These are phyloP conservation scores for Lycodopsis pacificus DNA, from an alignment of 2,797 vertebrate genomes.

Conservation along the genomic window DNA sequence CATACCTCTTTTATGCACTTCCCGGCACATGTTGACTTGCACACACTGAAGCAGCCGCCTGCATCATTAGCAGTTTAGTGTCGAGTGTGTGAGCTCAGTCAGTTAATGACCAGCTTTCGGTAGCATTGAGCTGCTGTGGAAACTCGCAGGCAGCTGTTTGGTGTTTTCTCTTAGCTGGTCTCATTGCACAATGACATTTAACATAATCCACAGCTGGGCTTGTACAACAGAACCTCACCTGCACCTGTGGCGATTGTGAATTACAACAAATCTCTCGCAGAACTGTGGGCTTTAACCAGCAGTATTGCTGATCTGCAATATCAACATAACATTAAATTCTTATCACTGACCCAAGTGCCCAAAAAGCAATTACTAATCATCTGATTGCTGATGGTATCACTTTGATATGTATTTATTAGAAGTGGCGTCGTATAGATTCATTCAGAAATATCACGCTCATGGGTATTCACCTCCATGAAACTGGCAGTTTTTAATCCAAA, in stretches of 20 bases:
- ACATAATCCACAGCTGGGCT: slow-evolving; percentile 6
- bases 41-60: slow-evolving; percentile 52
- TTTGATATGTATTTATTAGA: not conserved
- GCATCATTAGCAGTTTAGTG: slow-evolving; percentile 66
- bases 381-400: not conserved
- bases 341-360: not conserved
- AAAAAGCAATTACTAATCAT: not conserved
- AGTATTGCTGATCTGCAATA: slow-evolving; percentile 9
- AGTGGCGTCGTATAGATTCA: not conserved
- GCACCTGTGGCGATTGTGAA: not conserved
- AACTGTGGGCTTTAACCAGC: not conserved
- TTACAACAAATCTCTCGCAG: not conserved
- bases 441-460: not conserved
- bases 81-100: slow-evolving; percentile 49
- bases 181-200: slow-evolving; percentile 19
- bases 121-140: slow-evolving; percentile 45
- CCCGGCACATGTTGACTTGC: slow-evolving; percentile 43
- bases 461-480: not conserved
- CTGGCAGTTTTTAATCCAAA: not conserved
- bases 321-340: not conserved
- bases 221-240: slow-evolving; percentile 6
- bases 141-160: slow-evolving; percentile 43
- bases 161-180: slow-evolving; percentile 28
- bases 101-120: slow-evolving; percentile 55
- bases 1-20: slow-evolving; percentile 60